Percentiles rank a stretch among this genome's conserved stretches.
Conservation (phyloP, 2,888 invertebrate genomes). For the Crioceris asparagi region DNA sequence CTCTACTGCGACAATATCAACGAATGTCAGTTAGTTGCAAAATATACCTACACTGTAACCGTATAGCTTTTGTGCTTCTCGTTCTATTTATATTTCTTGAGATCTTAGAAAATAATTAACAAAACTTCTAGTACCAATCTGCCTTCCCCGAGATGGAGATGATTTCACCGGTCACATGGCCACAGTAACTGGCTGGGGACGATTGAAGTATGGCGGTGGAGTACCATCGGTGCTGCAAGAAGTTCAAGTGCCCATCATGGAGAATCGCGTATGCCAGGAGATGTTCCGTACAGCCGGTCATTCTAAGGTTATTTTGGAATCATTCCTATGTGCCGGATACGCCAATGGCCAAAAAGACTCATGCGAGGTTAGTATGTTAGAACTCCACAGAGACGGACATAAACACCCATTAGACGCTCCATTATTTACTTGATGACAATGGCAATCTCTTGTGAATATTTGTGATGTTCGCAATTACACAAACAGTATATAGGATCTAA, state of each 20-base stretch:
- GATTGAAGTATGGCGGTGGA: conserved; percentile 81
- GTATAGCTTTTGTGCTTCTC: too few relatives aligned
- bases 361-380: conserved; percentile 75
- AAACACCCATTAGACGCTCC: too few relatives aligned
- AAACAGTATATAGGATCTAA: too few relatives aligned
- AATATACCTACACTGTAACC: too few relatives aligned
- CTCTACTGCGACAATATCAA: too few relatives aligned
- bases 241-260: conserved; percentile 86
- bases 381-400: too few relatives aligned
- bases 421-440: too few relatives aligned
- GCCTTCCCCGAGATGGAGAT: conserved; percentile 68
- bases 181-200: conserved; percentile 87
- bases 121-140: conserved; percentile 65
- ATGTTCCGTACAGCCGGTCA: conserved; percentile 90
- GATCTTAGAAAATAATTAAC: too few relatives aligned
- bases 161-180: conserved; percentile 81
- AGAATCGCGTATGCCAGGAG: conserved; percentile 83
- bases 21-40: too few relatives aligned
- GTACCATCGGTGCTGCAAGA: conserved; percentile 84
- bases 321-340: conserved; percentile 88
- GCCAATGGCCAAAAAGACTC: conserved; percentile 87
- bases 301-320: conserved; percentile 72
- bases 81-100: too few relatives aligned
- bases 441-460: too few relatives aligned
- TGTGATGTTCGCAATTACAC: too few relatives aligned